Evolutionary conservation across 2,113 vertebrate species (phyloP).

Genomic region (Dipodomys merriami): DNA sequence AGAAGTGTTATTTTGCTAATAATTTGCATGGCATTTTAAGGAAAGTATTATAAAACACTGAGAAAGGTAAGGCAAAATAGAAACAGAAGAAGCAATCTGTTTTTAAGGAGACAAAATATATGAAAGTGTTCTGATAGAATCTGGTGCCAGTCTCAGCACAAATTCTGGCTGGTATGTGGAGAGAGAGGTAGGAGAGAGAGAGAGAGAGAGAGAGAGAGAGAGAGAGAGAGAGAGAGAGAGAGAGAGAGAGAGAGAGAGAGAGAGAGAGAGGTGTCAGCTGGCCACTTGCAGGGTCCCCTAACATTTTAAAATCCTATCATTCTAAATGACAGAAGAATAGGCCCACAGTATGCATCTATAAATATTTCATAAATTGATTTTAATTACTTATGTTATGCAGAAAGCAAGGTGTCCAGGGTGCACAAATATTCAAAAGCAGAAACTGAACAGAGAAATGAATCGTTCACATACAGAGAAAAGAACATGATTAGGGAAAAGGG

Average conservation of each 20-base stretch:
- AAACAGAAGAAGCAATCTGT: neutral
- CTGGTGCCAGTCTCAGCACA: neutral
- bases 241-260: neutral
- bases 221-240: neutral
- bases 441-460: neutral
- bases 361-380: slow-evolving; percentile 50
- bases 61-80: slow-evolving; percentile 41
- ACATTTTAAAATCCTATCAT: neutral
- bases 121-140: neutral
- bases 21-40: neutral
- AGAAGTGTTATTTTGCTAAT: slow-evolving; percentile 40
- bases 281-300: neutral
- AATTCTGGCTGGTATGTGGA: neutral
- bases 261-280: neutral
- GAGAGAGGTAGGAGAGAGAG: neutral
- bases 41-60: neutral
- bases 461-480: neutral
- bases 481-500: too few species aligned
- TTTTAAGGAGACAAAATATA: neutral
- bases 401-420: neutral
- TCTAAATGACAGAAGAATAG: neutral
- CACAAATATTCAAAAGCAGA: neutral
- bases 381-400: neutral
- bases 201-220: neutral
- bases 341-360: neutral